These are phyloP conservation scores for Lepidocolaptes lacrymiger DNA, from an alignment of 2,797 vertebrate species.

Conservation along the genomic window DNA sequence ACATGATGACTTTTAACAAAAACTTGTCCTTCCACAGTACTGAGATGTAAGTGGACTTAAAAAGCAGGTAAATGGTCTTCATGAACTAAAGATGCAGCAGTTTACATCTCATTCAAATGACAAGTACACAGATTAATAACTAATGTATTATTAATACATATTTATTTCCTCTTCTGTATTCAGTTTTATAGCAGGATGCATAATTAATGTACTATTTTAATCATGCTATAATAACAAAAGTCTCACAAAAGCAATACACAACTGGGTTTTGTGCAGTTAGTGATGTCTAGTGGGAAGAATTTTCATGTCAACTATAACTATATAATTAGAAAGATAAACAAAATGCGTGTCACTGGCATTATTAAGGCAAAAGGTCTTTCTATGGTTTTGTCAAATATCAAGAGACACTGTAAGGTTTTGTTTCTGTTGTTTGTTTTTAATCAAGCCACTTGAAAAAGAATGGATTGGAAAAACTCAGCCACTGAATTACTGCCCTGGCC, in stretches of 20 bases:
- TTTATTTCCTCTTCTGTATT: conserved; percentile 73
- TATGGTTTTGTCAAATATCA: conserved; percentile 65
- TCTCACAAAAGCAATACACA: conserved; percentile 66
- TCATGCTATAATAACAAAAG: conserved; percentile 73
- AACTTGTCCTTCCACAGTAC: neutral
- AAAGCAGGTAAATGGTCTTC: neutral
- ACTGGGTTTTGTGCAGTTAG: conserved; percentile 64
- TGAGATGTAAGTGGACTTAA: conserved; percentile 19
- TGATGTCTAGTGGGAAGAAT: conserved; percentile 63
- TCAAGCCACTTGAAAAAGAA: conserved; percentile 45
- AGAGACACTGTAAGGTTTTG: conserved; percentile 1
- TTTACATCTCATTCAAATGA: conserved; percentile 64
- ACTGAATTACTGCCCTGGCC: conserved; percentile 23
- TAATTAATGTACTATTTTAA: conserved; percentile 80
- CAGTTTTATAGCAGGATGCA: conserved; percentile 75
- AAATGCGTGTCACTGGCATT: conserved; percentile 60
- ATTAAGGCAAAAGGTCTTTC: conserved; percentile 66
- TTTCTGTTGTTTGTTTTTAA: conserved; percentile 37
- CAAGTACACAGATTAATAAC: conserved; percentile 74
- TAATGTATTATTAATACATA: conserved; percentile 76
- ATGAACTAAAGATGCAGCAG: conserved; percentile 31
- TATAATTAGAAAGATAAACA: conserved; percentile 69
- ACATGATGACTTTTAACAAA: neutral
- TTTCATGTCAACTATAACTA: conserved; percentile 72
- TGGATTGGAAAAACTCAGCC: conserved; percentile 44